Evolutionary conservation across 1,140 invertebrate species (phyloP).

Genomic region (Nasonia giraulti): DNA sequence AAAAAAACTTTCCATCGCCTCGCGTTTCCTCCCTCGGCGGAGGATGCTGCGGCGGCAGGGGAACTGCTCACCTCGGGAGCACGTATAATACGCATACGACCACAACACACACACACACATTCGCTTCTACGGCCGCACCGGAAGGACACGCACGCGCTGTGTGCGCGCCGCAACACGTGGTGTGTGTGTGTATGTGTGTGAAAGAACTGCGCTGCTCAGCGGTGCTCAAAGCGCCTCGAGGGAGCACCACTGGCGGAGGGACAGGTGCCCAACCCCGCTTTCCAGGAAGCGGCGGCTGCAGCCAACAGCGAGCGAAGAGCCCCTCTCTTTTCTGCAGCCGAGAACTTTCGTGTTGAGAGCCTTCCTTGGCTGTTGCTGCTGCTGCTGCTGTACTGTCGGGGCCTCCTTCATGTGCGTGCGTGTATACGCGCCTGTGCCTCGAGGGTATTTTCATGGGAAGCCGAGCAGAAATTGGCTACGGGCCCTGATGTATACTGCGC

Average conservation of each 20-base stretch:
- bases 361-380: background rate
- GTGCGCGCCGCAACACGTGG: slow-evolving; percentile 30
- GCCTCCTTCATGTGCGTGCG: too few species aligned
- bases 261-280: slow-evolving; percentile 73
- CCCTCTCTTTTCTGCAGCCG: background rate
- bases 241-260: slow-evolving; percentile 65
- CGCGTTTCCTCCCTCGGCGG: slow-evolving; percentile 3
- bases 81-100: background rate
- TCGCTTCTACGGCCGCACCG: background rate
- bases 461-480: slow-evolving; percentile 2
- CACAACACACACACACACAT: background rate
- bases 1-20: slow-evolving; percentile 17
- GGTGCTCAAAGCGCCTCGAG: background rate
- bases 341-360: slow-evolving; percentile 3
- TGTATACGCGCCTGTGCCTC: background rate
- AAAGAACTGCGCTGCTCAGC: background rate
- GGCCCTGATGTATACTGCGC: background rate
- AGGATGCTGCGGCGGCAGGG: background rate
- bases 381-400: background rate
- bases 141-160: slow-evolving; percentile 28
- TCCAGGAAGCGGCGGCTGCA: slow-evolving; percentile 68
- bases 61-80: background rate
- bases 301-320: background rate
- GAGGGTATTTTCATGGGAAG: background rate
- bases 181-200: background rate